Percentiles rank a stretch among this genome's conserved stretches.
phyloP scores from a whole-genome alignment of 2,113 vertebrate species.

The Sturnira hondurensis region DNA sequence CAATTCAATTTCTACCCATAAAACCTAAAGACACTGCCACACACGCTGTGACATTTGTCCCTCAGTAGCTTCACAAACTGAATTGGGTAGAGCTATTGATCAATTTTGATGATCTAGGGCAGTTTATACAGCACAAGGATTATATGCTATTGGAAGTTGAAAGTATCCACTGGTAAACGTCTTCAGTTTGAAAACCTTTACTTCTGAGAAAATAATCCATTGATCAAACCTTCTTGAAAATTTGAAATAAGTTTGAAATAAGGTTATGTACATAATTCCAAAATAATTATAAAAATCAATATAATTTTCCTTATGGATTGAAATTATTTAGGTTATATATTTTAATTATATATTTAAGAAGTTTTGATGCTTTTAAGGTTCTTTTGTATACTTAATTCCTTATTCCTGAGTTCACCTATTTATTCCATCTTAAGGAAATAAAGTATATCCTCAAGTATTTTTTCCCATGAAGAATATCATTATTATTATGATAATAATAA shows the following conservation, averaged over 20 bases:
- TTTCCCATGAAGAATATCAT: neutral
- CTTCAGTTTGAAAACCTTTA: neutral
- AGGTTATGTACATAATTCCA: neutral
- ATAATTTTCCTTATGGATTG: neutral
- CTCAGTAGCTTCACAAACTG: constrained; percentile 36
- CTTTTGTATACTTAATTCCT: constrained; percentile 10
- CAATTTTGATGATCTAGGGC: constrained; percentile 22
- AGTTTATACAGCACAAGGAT: constrained; percentile 29
- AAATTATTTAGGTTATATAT: neutral
- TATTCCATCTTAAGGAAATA: constrained; percentile 29
- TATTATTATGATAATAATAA: neutral
- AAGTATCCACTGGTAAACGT: neutral
- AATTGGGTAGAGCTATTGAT: constrained; percentile 26
- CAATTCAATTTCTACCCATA: constrained; percentile 54
- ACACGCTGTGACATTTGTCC: neutral
- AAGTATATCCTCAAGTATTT: neutral
- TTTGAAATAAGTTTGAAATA: constrained; percentile 4
- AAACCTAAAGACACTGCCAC: neutral
- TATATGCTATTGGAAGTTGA: constrained; percentile 36
- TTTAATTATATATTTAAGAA: constrained; percentile 16
- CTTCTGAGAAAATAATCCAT: constrained; percentile 15
- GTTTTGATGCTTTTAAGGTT: neutral
- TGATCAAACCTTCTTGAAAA: constrained; percentile 28
- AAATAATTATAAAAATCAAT: constrained; percentile 20
- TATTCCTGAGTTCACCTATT: neutral